phyloP scores from a whole-genome alignment of 2,797 vertebrate species.

The Rhincodon typus region DNA sequence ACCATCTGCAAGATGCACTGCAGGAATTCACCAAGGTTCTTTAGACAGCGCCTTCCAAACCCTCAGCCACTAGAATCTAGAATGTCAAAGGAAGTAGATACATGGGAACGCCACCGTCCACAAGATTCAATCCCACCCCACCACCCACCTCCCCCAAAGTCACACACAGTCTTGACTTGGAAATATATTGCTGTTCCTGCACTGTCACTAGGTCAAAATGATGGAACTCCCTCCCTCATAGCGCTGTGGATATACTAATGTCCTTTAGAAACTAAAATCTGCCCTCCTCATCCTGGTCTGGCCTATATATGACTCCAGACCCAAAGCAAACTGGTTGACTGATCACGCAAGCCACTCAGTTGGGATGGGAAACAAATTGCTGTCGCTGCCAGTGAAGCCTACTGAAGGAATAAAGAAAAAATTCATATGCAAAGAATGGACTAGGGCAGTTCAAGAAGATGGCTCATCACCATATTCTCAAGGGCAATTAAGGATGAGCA shows the following conservation, averaged over 20 bases:
- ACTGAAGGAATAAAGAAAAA: too few species aligned
- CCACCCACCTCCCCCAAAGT: too few species aligned
- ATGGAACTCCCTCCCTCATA: background rate
- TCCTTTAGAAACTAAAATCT: too few species aligned
- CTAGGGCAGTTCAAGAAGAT: background rate
- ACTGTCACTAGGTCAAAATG: background rate
- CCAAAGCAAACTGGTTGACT: too few species aligned
- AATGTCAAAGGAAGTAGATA: background rate
- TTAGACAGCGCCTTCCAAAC: background rate
- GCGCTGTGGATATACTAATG: background rate
- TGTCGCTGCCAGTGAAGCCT: too few species aligned
- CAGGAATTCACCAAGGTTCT: background rate
- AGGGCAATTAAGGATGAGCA: background rate
- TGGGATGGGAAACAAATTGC: too few species aligned
- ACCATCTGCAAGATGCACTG: background rate
- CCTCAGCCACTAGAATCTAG: background rate
- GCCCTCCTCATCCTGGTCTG: too few species aligned
- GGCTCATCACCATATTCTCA: background rate
- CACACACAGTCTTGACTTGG: background rate
- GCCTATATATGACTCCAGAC: too few species aligned
- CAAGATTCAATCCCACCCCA: too few species aligned
- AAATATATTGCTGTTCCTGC: background rate
- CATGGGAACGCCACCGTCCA: too few species aligned
- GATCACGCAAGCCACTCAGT: too few species aligned
- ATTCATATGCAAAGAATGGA: too few species aligned